Evolutionary conservation across 1,140 invertebrate species (phyloP).

Genomic region (Gonioctena quinquepunctata): DNA sequence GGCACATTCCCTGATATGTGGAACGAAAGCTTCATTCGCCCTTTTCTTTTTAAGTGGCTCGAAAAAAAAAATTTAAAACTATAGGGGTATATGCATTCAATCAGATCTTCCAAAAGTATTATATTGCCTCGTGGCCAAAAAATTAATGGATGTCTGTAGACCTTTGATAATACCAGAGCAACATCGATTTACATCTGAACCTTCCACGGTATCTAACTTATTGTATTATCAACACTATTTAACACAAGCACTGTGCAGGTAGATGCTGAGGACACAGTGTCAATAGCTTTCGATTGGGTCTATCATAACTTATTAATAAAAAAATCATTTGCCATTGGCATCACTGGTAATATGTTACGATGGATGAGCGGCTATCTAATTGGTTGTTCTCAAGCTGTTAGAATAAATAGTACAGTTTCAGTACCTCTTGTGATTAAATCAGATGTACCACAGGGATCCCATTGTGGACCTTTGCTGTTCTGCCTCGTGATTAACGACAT

Average conservation of each 20-base stretch:
- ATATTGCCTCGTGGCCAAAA: background rate
- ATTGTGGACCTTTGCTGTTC: background rate
- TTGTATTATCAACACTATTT: background rate
- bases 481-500: background rate
- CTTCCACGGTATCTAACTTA: background rate
- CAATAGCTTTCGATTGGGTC: background rate
- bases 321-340: too few relatives aligned
- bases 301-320: background rate
- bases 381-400: background rate
- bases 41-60: background rate
- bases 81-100: constrained; percentile 4
- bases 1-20: constrained; percentile 1
- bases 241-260: background rate
- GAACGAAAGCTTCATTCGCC: background rate
- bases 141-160: background rate
- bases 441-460: too few relatives aligned
- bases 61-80: background rate
- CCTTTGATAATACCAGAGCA: background rate
- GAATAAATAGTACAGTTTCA: background rate
- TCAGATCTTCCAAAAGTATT: background rate
- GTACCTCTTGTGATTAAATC: too few relatives aligned
- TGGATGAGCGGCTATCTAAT: too few relatives aligned
- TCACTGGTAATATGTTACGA: too few relatives aligned
- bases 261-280: background rate
- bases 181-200: background rate